Evolutionary conservation across 2,113 vertebrate genomes (phyloP), one percentile per base, ranked within the genome.

Genomic region (Dissostichus mawsoni): DNA sequence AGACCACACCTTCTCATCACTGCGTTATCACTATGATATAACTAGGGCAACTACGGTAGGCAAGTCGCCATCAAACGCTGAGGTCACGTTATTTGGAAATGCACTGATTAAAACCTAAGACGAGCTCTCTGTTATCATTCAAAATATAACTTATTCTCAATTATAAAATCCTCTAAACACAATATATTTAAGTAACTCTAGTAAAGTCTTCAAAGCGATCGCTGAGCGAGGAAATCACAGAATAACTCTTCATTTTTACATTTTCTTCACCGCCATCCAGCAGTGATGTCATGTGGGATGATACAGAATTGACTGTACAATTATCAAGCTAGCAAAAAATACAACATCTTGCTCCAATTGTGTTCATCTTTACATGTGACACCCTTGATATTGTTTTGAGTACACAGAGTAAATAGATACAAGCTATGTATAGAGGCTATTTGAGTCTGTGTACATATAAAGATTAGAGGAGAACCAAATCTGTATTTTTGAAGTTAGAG

Each of bases 131-230:
- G 68, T 82, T 68, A 56, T 80, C 80, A 80, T 87, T 91, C 69
- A 89, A 90, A 91, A 90, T 90, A 84, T 85, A 86, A 84, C 78
- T 78, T 83, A 78, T 76, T 80, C 84, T 87, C 68, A 86, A 82
- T 85, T 90, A 90, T 90, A 91, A 91, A 90, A 90, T 88, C 61
- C 83, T 91, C 76, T 92, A 87, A 87, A 90, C 74, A 74, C 71
- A 83, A 85, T 79, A 83, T 87, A 84, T 90, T 81, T 83, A 82
- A 84, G 76, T 75, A 80, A 89, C 77, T 78, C 62, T 77, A 63
- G 74, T 75, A 83, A 80, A 44, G 18, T n/a, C 64, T 29, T 87
- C 55, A 65, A 48, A 57, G 63, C 57, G 50, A 75, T 69, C n/a
- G 18, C 51, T 61, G 75, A 87, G 45, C 75, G 76, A 83, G 57